Evolutionary conservation across 2,113 vertebrate genomes (phyloP).

Genomic region (Poecile atricapillus): DNA sequence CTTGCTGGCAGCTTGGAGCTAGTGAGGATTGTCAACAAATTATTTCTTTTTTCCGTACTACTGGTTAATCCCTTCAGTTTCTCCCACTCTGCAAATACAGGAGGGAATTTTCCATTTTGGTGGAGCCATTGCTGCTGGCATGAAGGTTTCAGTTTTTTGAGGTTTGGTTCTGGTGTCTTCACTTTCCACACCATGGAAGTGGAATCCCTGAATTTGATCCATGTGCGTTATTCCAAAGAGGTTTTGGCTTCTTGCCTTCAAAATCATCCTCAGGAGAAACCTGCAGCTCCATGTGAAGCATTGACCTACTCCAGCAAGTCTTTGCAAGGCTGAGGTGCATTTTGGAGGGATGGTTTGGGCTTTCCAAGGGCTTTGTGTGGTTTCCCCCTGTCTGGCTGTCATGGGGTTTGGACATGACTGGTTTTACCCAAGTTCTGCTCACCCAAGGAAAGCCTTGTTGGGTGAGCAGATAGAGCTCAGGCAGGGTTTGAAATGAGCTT

Average conservation of each 20-base stretch:
- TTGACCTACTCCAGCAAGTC: not conserved
- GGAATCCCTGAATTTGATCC: rapidly evolving
- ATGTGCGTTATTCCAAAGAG: not conserved
- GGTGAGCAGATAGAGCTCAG: not conserved
- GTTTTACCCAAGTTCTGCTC: not conserved
- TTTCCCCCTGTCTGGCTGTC: not conserved
- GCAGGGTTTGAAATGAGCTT: not conserved
- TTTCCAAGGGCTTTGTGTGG: rapidly evolving
- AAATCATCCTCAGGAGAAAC: not conserved
- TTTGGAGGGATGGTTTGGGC: not conserved
- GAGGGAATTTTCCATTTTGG: not conserved
- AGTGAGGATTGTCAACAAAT: not conserved
- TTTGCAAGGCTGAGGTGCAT: not conserved
- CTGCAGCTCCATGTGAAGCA: rapidly evolving
- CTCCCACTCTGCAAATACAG: not conserved
- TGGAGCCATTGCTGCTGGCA: not conserved
- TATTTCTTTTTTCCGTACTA: rapidly evolving
- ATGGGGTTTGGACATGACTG: rapidly evolving
- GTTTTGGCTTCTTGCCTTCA: not conserved
- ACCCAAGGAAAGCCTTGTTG: not conserved
- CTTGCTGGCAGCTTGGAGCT: not conserved
- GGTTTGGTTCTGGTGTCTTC: not conserved
- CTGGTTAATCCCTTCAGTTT: not conserved
- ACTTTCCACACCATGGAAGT: not conserved
- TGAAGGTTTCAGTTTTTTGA: not conserved